Evolutionary conservation across 2,888 invertebrate genomes (phyloP).

Genomic region (Peribatodes rhomboidaria): DNA sequence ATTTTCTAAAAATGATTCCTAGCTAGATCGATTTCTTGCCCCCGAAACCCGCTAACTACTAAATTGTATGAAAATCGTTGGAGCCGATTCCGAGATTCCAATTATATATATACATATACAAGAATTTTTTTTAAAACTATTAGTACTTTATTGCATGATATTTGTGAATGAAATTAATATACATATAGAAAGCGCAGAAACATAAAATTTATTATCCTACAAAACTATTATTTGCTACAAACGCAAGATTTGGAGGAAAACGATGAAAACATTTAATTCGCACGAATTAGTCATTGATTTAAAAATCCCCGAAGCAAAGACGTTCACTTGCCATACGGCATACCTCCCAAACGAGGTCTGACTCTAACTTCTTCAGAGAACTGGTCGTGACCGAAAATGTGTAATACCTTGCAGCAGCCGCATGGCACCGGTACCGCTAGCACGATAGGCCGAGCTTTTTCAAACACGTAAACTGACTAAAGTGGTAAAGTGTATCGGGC

Average conservation of each 20-base stretch:
- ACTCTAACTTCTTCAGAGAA: slow-evolving; percentile 20
- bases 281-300: slow-evolving; percentile 20
- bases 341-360: slow-evolving; percentile 17
- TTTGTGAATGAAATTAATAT: too few relatives aligned
- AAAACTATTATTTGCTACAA: too few relatives aligned
- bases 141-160: too few relatives aligned
- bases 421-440: slow-evolving; percentile 22
- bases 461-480: slow-evolving; percentile 54
- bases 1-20: too few relatives aligned
- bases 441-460: slow-evolving; percentile 60
- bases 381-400: slow-evolving; percentile 22
- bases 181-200: too few relatives aligned
- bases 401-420: slow-evolving; percentile 13
- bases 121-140: too few relatives aligned
- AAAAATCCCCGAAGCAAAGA: slow-evolving; percentile 12
- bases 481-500: slow-evolving; percentile 60
- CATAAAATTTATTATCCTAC: too few relatives aligned
- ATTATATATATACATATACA: too few relatives aligned
- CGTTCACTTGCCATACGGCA: slow-evolving; percentile 23
- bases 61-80: too few relatives aligned
- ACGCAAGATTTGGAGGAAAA: slow-evolving; percentile 11
- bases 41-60: too few relatives aligned
- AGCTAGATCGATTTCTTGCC: too few relatives aligned
- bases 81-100: too few relatives aligned
- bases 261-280: neutral